phyloP scores from a whole-genome alignment of 2,113 vertebrate genomes.

The Nibea albiflora region DNA sequence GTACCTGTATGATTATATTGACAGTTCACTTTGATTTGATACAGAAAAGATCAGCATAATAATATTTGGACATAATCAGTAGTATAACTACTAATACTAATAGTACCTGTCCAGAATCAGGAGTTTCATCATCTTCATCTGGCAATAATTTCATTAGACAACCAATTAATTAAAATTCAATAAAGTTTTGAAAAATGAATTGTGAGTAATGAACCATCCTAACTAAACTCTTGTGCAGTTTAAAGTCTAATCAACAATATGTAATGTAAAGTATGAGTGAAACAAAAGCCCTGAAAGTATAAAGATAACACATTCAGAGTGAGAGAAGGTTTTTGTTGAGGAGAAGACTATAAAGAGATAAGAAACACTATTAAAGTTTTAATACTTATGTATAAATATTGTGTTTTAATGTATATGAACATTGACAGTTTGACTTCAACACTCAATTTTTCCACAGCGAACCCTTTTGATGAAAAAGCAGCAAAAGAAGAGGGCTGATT shows the following conservation, averaged over 20 bases:
- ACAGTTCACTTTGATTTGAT: not conserved
- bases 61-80: not conserved
- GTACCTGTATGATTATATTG: too few species aligned
- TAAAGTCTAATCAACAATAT: too few species aligned
- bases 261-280: too few species aligned
- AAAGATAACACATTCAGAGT: not conserved
- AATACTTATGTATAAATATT: not conserved
- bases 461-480: constrained; percentile 84
- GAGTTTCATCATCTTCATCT: not conserved
- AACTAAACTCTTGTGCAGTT: too few species aligned
- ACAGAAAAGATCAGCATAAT: not conserved
- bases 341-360: not conserved
- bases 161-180: not conserved
- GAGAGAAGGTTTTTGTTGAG: not conserved
- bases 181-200: not conserved
- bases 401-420: not conserved
- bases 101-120: not conserved
- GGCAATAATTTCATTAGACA: not conserved
- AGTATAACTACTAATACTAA: not conserved
- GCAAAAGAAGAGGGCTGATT: constrained; percentile 81
- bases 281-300: not conserved
- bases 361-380: not conserved
- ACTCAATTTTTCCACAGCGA: constrained; percentile 61
- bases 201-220: not conserved
- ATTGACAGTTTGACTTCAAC: not conserved